Evolutionary conservation across 2,113 vertebrate genomes (phyloP), one percentile per base, ranked within the genome.

Genomic region (Numida meleagris): DNA sequence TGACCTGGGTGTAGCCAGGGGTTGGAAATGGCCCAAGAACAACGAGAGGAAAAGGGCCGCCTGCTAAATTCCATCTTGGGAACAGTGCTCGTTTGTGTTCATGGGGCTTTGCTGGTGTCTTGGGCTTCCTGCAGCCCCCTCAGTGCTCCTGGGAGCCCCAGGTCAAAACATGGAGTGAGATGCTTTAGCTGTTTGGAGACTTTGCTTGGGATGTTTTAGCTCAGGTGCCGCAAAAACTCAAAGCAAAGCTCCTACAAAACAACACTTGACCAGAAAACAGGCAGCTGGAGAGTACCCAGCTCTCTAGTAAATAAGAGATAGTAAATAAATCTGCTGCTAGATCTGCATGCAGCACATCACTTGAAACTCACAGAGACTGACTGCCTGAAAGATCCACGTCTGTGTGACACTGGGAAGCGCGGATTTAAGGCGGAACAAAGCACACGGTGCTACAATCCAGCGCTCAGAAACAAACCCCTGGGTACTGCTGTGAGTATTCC

Each of bases 401-500:
- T 74, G 29, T 31, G 1, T 2, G 53, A 38, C 48, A 66, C 82
- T 0, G 0, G 65, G 89, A 88, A 58, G 38, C 0, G 3, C 31
- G 50, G n/a, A 53, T 70, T 38, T 13, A 18, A 63, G 42, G 43
- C 29, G 63, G 67, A 66, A 19, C 27, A 40, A 61, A 46, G 21
- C 29, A 12, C 3, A 1, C 27, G 1, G 25, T 3, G 21, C 45
- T 7, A 27, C 29, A 58, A 81, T 8, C 51, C 72, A 33, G 67
- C 4, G 55, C 63, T 14, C 12, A 45, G 67, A 16, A 65, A 12
- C 58, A 23, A 71, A 50, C 24, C 9, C 27, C 13, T 3, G 15
- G 53, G 40, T 6, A 33, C 6, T 2, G 19, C 4, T 4, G 31
- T 0, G 0, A 0, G 1, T 36, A 8, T 36, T 55, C 27, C 58